Conservation (phyloP, 2,888 invertebrate species). For the Lamproptera curius region DNA sequence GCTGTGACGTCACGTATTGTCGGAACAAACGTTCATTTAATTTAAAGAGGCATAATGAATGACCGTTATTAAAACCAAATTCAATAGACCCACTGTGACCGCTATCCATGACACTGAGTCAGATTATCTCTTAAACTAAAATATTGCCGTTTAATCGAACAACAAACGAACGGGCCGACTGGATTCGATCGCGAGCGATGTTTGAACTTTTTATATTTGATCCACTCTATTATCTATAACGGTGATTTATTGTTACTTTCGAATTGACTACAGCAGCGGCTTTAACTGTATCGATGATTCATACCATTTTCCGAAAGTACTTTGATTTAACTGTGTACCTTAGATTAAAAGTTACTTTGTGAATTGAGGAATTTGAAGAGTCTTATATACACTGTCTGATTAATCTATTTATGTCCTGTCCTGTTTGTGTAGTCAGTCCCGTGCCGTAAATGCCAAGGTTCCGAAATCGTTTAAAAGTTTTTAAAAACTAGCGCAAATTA, state of each 20-base stretch:
- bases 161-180: conserved; percentile 42
- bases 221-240: conserved; percentile 48
- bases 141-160: conserved; percentile 37
- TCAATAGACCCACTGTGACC: background rate
- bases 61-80: conserved; percentile 11
- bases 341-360: too few relatives aligned
- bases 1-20: conserved; percentile 10
- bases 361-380: too few relatives aligned
- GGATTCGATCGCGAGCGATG: conserved; percentile 60
- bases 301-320: too few relatives aligned
- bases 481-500: too few relatives aligned
- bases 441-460: too few relatives aligned
- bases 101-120: conserved; percentile 9
- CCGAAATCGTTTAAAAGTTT: too few relatives aligned
- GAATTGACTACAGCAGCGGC: background rate
- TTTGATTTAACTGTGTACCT: too few relatives aligned
- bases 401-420: too few relatives aligned
- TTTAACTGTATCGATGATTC: too few relatives aligned
- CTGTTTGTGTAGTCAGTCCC: too few relatives aligned
- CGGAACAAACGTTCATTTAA: conserved; percentile 8
- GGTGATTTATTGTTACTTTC: conserved; percentile 48
- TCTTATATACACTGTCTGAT: too few relatives aligned
- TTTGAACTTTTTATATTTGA: conserved; percentile 67
- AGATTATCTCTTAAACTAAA: conserved; percentile 27
- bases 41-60: conserved; percentile 7